Percentiles rank a stretch among this genome's conserved stretches.
Conservation (phyloP, 1,140 invertebrate species). For the Cephus cinctus region DNA sequence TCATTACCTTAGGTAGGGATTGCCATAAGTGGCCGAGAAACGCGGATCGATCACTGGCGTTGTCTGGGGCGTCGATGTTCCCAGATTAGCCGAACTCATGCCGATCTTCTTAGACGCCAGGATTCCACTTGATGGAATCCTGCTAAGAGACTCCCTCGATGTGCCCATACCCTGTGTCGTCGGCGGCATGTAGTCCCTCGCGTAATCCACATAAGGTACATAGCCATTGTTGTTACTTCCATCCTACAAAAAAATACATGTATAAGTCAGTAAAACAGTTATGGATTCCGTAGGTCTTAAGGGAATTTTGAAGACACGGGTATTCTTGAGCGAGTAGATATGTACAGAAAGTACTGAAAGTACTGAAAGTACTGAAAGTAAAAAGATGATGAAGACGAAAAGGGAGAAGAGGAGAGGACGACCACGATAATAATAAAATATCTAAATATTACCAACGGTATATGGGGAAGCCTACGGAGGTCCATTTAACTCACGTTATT, state of each 20-base stretch:
- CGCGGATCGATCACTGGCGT: conserved; percentile 75
- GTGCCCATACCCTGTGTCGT: conserved; percentile 56
- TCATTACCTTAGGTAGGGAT: conserved; percentile 78
- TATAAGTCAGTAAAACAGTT: no score
- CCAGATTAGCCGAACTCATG: conserved; percentile 58
- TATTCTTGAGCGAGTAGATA: no score
- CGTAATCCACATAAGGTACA: conserved; percentile 85
- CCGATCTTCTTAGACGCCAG: conserved; percentile 60
- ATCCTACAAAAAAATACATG: conserved; percentile 56
- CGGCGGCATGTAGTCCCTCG: conserved; percentile 80
- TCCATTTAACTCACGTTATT: conserved; percentile 48
- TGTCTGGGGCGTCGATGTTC: conserved; percentile 53
- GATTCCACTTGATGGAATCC: conserved; percentile 56
- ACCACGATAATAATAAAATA: no score
- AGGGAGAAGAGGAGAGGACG: no score
- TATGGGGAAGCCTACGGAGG: conserved; percentile 43
- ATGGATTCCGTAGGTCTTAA: no score
- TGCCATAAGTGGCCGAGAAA: conserved; percentile 85
- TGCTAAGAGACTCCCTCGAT: conserved; percentile 56
- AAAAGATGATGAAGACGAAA: conserved; percentile 3
- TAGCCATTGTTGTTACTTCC: conserved; percentile 86
- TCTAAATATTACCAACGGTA: no score
- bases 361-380: no score
- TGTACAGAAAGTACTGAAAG: no score
- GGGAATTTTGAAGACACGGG: no score